Conservation (phyloP, 2,888 invertebrate species). For the Eremobia ochroleuca region DNA sequence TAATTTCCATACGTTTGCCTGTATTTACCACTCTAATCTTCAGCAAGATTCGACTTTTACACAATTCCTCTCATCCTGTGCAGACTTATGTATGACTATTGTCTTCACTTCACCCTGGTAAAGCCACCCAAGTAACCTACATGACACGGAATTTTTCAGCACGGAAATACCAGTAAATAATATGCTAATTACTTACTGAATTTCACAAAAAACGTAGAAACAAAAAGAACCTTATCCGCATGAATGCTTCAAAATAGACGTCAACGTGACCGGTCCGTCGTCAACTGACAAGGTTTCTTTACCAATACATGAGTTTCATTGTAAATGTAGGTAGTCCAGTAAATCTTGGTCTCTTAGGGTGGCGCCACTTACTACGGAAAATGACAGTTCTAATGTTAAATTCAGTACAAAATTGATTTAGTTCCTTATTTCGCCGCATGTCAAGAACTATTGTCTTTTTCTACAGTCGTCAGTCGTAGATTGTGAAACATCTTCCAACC, state of each 20-base stretch:
- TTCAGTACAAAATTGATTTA: not conserved
- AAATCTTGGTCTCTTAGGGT: not conserved
- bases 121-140: not conserved
- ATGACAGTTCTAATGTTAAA: not conserved
- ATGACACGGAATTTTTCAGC: constrained; percentile 5
- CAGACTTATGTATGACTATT: not conserved
- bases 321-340: not conserved
- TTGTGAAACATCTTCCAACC: constrained; percentile 12
- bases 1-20: not conserved
- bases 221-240: constrained; percentile 53
- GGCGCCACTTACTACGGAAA: not conserved
- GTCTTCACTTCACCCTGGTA: not conserved
- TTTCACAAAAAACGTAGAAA: constrained; percentile 14
- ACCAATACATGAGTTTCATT: constrained; percentile 1
- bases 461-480: not conserved
- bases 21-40: not conserved
- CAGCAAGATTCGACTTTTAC: not conserved
- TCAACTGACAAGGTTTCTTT: constrained; percentile 63
- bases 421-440: not conserved
- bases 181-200: not conserved
- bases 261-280: constrained; percentile 46
- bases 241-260: constrained; percentile 64
- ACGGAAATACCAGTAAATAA: constrained; percentile 9
- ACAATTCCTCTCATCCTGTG: no score
- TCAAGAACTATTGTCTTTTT: not conserved